Conservation (phyloP, 2,888 invertebrate genomes). For the Dioctria rufipes region DNA sequence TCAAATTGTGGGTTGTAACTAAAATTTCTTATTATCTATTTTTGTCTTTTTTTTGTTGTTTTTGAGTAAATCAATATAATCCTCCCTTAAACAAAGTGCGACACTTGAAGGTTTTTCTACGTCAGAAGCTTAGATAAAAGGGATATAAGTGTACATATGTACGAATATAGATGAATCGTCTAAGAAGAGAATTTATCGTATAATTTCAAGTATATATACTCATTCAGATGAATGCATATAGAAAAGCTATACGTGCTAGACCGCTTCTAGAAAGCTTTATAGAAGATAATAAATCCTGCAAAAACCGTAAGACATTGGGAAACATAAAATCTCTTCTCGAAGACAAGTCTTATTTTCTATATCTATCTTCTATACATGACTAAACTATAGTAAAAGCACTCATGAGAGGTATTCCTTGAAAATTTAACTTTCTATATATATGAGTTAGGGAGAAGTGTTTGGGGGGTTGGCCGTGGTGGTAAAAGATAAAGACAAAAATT, state of each 20-base stretch:
- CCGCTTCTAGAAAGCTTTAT: constrained; percentile 20
- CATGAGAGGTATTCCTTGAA: constrained; percentile 9
- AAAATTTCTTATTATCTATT: too few relatives aligned
- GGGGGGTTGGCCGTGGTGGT: too few relatives aligned
- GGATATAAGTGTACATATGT: neutral
- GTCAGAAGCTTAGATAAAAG: neutral
- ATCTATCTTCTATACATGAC: neutral
- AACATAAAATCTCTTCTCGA: constrained; percentile 1
- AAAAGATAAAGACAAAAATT: constrained; percentile 35
- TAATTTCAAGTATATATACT: constrained; percentile 3
- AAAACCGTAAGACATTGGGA: constrained; percentile 21
- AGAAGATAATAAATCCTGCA: constrained; percentile 19
- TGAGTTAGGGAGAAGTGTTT: too few relatives aligned
- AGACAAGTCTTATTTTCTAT: neutral
- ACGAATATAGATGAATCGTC: constrained; percentile 9
- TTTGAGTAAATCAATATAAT: too few relatives aligned
- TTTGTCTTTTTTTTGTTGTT: too few relatives aligned
- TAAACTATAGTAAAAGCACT: neutral
- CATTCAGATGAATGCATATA: constrained; percentile 14
- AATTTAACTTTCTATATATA: constrained; percentile 16
- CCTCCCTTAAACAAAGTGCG: too few relatives aligned
- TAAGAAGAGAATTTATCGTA: too few relatives aligned
- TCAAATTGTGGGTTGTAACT: too few relatives aligned
- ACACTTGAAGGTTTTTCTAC: too few relatives aligned
- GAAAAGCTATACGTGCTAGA: constrained; percentile 10